Conservation (phyloP, 1,140 invertebrate genomes). For the Periplaneta americana region DNA sequence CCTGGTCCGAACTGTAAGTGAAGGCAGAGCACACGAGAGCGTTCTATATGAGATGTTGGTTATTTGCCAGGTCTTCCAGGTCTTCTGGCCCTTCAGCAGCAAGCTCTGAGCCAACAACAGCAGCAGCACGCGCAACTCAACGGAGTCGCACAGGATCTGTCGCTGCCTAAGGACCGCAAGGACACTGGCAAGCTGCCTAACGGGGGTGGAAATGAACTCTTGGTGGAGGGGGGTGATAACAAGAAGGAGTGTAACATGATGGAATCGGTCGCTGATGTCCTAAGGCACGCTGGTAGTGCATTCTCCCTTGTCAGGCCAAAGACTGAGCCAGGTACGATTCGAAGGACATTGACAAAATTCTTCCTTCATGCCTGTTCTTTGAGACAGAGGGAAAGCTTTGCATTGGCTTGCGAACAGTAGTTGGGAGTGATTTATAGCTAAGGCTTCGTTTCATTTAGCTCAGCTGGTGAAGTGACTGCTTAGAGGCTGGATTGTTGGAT, state of each 20-base stretch:
- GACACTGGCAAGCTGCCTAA: slow-evolving; percentile 47
- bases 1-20: background rate
- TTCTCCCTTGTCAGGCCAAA: slow-evolving; percentile 80
- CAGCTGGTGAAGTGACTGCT: too few species aligned
- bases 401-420: background rate
- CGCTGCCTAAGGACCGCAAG: slow-evolving; percentile 68
- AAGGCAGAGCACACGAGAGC: background rate
- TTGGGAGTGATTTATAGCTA: too few species aligned
- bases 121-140: slow-evolving; percentile 43
- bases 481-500: too few species aligned
- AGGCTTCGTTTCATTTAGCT: too few species aligned
- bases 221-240: slow-evolving; percentile 10
- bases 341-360: background rate
- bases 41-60: background rate
- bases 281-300: slow-evolving; percentile 76
- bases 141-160: slow-evolving; percentile 76
- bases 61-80: slow-evolving; percentile 46
- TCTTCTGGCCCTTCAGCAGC: slow-evolving; percentile 65
- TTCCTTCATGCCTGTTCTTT: background rate
- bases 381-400: background rate
- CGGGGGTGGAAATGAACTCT: background rate
- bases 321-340: slow-evolving; percentile 56
- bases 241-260: slow-evolving; percentile 19
- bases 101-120: slow-evolving; percentile 37
- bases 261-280: slow-evolving; percentile 44